A percentile compares a stretch with the other conserved stretches of the same genome.
phyloP scores from a whole-genome alignment of 2,888 invertebrate genomes.

The Digitonthophagus gazella region DNA sequence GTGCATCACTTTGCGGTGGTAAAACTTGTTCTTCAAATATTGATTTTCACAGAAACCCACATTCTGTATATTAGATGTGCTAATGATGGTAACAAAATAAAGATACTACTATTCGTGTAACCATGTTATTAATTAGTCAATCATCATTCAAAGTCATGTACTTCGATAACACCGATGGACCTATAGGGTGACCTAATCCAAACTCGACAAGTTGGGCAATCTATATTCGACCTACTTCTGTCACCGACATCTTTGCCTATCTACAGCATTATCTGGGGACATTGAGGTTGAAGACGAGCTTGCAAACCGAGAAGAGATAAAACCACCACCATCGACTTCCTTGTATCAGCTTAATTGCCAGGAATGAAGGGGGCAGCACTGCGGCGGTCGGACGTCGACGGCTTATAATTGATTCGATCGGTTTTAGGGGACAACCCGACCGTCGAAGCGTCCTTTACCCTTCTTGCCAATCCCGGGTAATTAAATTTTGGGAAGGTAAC shows the following conservation, averaged over 20 bases:
- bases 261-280: neutral
- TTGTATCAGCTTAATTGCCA: neutral
- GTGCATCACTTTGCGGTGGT: slow-evolving; percentile 27
- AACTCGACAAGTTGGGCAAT: neutral
- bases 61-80: neutral
- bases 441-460: neutral
- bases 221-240: neutral
- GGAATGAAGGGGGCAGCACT: neutral
- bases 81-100: neutral
- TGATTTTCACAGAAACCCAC: neutral
- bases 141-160: neutral
- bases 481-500: neutral
- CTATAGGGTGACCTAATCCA: neutral
- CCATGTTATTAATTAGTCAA: neutral
- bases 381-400: neutral
- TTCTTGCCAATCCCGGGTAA: neutral
- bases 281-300: neutral
- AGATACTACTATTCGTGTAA: neutral
- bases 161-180: neutral
- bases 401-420: neutral
- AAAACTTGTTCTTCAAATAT: neutral
- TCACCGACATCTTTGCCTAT: neutral
- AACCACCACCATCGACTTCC: neutral
- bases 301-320: neutral
- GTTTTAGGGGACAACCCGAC: neutral